phyloP scores from a whole-genome alignment of 2,888 invertebrate genomes.

The Neuroscelio doddi region DNA sequence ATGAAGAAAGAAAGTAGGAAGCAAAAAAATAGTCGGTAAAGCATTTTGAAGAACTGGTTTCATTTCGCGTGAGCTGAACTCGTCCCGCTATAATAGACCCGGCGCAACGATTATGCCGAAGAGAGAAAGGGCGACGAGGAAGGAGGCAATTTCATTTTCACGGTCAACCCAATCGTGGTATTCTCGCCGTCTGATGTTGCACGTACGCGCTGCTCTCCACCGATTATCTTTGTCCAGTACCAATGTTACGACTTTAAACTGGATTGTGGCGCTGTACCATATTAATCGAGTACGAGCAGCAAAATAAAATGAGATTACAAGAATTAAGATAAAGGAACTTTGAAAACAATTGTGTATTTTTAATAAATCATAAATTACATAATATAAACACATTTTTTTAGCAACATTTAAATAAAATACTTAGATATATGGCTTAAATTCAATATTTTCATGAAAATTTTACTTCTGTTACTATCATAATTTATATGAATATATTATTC shows the following conservation, averaged over 20 bases:
- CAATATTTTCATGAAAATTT: too few species aligned
- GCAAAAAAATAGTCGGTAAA: constrained; percentile 28
- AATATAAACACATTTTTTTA: too few species aligned
- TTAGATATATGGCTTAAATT: too few species aligned
- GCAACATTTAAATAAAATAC: too few species aligned
- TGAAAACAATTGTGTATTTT: constrained; percentile 1
- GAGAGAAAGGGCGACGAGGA: constrained; percentile 21
- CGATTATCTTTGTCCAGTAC: constrained; percentile 16
- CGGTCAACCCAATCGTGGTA: constrained; percentile 39
- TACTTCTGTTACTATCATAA: too few species aligned
- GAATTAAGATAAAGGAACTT: neutral
- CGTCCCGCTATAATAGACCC: constrained; percentile 55
- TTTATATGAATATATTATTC: too few species aligned
- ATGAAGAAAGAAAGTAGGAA: constrained; percentile 19
- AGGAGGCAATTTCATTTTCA: constrained; percentile 47
- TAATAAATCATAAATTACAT: too few species aligned
- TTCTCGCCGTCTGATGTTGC: constrained; percentile 19
- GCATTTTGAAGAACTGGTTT: constrained; percentile 60
- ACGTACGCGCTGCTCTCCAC: constrained; percentile 13
- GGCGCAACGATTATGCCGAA: constrained; percentile 41
- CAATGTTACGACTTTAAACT: constrained; percentile 22
- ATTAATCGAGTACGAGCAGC: constrained; percentile 13
- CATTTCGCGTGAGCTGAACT: constrained; percentile 52
- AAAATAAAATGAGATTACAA: neutral
- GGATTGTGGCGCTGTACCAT: constrained; percentile 18